A percentile compares a stretch with the other conserved stretches of the same genome.
These are phyloP conservation scores for Ectemnius continuus DNA, from an alignment of 2,888 invertebrate species.

Conservation along the genomic window DNA sequence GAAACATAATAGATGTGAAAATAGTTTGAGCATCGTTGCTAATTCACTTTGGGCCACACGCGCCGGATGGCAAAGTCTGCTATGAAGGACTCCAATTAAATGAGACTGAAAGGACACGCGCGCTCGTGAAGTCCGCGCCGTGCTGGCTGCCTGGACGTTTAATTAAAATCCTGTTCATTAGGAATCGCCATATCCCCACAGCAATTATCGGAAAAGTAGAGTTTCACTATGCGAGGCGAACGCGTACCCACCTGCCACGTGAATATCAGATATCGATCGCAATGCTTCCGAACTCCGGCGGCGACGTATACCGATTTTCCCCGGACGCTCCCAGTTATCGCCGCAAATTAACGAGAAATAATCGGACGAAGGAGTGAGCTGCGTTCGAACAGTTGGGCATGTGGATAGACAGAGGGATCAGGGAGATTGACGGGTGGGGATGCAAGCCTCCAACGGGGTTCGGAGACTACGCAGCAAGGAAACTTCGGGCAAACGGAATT, in stretches of 20 bases:
- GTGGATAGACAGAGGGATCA: slow-evolving; percentile 9
- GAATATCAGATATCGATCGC: slow-evolving; percentile 30
- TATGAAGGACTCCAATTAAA: slow-evolving; percentile 52
- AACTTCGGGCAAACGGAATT: slow-evolving; percentile 24
- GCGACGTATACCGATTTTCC: no score
- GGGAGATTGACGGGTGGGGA: background rate
- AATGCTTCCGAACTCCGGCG: slow-evolving; percentile 1
- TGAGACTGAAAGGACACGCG: slow-evolving; percentile 35
- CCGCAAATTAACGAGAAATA: background rate
- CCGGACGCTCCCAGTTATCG: no score
- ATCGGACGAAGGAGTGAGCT: slow-evolving; percentile 3
- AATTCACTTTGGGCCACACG: slow-evolving; percentile 42
- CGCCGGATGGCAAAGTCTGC: background rate
- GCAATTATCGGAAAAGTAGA: slow-evolving; percentile 49
- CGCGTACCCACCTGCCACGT: slow-evolving; percentile 5
- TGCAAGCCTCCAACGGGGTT: background rate
- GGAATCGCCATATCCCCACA: slow-evolving; percentile 46
- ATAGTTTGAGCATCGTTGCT: slow-evolving; percentile 50
- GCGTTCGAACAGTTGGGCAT: slow-evolving; percentile 2
- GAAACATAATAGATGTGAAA: slow-evolving; percentile 30
- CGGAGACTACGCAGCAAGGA: slow-evolving; percentile 24
- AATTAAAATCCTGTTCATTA: slow-evolving; percentile 59
- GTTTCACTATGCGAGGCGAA: slow-evolving; percentile 26
- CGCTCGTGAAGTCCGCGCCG: no score
- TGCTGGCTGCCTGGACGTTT: slow-evolving; percentile 44